Base-by-base conservation (phyloP, 2,797 vertebrate genomes). In the Poecile montanus region DNA sequence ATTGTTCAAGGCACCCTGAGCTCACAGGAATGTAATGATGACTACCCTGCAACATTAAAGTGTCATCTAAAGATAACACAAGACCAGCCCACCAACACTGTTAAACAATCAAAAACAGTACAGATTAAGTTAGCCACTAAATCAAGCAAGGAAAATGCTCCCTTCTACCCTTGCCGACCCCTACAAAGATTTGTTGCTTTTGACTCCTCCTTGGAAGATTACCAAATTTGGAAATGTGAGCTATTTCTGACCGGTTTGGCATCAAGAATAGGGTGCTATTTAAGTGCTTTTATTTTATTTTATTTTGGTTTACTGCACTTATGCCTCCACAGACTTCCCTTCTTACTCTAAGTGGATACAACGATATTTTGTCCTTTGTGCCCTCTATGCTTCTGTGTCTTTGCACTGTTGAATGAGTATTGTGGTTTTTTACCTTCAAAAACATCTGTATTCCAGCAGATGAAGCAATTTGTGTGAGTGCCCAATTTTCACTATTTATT, bases 11-110 rank as follows among this genome's bases (percentile, higher is more conserved):
- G n/a, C 27, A 11, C 29, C 57, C 40, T 77, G 77, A 79, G 38
- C 40, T 88, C 45, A 18, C 34, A 44, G 66, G 66, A 94, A 80
- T 74, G 47, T 68, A 87, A 79, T 90, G 89, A 73, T 18, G 53
- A 58, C 85, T 93, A 80, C 34, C 77, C 80, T 76, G 45, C 34
- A 87, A 79, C 63, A 65, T 94, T 89, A 44, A 94, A 82, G 63
- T 61, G 71, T 88, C 91, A 61, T 90, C 66, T 86, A 88, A 84
- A 94, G 88, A 87, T 76, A 95, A 88, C 60, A 48, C 13, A 29
- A 76, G 63, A 48, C 48, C 71, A 90, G 63, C 42, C 60, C 65
- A 84, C 76, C 61, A 65, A 40, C 27, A 6, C 42, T 81, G 57
- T 82, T 94, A 62, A 91, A 67, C 63, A 67, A 61, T 71, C 61